phyloP scores from a whole-genome alignment of 2,113 vertebrate species.

The Aythya baeri region DNA sequence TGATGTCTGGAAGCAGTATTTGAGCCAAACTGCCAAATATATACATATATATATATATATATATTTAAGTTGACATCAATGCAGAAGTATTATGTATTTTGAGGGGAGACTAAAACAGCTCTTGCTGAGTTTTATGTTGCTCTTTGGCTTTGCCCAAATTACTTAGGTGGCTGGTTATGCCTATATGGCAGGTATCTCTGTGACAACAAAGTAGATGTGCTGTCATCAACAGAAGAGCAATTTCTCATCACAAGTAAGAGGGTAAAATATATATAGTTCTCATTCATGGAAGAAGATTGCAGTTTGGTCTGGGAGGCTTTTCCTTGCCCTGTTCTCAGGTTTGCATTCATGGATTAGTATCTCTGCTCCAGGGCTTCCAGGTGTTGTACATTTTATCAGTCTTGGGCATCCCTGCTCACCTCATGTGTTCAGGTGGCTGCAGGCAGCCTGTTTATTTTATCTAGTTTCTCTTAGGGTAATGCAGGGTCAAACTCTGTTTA shows the following conservation, averaged over 20 bases:
- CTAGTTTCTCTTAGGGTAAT: neutral
- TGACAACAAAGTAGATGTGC: neutral
- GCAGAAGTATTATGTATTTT: neutral
- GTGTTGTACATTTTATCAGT: neutral
- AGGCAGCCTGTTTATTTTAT: neutral
- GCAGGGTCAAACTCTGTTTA: neutral
- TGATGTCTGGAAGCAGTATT: neutral
- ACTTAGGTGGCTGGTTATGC: neutral
- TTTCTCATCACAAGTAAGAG: neutral
- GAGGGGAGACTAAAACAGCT: rapidly evolving
- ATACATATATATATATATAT: too few relatives aligned
- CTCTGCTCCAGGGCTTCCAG: neutral
- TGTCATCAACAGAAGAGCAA: neutral
- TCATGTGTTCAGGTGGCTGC: neutral
- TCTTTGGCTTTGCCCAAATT: neutral
- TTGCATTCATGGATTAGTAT: neutral
- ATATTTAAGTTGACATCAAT: neutral
- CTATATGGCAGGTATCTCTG: neutral
- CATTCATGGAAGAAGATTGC: neutral
- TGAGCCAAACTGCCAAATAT: neutral
- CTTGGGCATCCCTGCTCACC: neutral
- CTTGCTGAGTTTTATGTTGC: neutral
- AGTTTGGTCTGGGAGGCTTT: neutral
- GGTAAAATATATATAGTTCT: neutral
- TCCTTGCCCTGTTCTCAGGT: neutral